Evolutionary conservation across 2,797 vertebrate genomes (phyloP), one percentile per base, ranked within the genome.

Genomic region (Champsocephalus esox): DNA sequence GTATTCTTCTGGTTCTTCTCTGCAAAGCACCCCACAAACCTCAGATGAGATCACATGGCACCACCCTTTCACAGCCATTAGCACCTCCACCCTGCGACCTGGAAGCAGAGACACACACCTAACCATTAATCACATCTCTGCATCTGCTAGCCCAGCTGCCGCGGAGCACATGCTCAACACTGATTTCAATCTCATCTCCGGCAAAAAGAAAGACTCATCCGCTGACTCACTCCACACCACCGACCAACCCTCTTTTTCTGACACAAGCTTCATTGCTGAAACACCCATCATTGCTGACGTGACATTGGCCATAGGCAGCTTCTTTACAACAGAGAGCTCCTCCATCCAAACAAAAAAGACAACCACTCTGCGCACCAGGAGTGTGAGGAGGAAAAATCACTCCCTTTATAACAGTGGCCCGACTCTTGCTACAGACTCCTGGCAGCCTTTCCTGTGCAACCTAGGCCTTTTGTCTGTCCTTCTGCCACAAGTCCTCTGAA

Each of bases 361-460:
- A 17, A 91, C 92, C 55, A 94, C 94, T 12, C 92, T 94, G 41
- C 92, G 94, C 62, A 94, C 94, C 50, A 88, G 94, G 67, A 94
- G 93, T 9, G 95, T 95, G 65, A 90, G 93, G 62, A 92, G 91
- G 76, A 85, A 91, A 55, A 94, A 93, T 79, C 88, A 93, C 78
- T 86, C 91, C 5, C 32, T 74, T 24, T 71, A 87, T 0, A 48
- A 72, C 72, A 74, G 68, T 41, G 65, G 81, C 56, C 67, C 65
- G 0, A 34, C 65, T 51, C 46, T 34, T 2, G 8, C 54, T n/a
- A 21, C 45, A 8, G 24, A 58, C 70, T 88, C 65, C 19, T 50
- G 6, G 0, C 16, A 83, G 11, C 44, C 55, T 17, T 10, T 86
- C 24, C 46, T 79, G 0, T 45, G 76, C 32, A 79, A 19, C 59